phyloP scores from a whole-genome alignment of 2,797 vertebrate genomes.

The Synanceia verrucosa region DNA sequence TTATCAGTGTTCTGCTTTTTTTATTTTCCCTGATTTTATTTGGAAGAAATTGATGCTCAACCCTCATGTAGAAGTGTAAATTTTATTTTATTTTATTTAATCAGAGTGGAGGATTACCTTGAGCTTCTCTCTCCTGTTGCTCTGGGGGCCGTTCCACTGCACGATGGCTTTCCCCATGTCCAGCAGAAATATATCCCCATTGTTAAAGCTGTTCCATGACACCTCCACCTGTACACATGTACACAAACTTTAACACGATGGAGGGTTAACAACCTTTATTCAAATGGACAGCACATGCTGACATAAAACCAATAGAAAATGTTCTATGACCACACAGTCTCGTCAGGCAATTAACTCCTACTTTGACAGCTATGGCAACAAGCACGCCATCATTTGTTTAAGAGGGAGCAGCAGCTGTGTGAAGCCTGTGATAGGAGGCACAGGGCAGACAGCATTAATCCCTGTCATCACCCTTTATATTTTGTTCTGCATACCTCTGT shows the following conservation, averaged over 20 bases:
- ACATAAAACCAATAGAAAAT: background rate
- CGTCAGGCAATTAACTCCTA: conserved; percentile 24
- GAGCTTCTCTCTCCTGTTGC: conserved; percentile 89
- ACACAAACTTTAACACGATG: background rate
- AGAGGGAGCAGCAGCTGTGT: conserved; percentile 34
- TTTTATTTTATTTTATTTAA: background rate
- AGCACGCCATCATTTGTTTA: conserved; percentile 31
- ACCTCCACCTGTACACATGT: conserved; percentile 81
- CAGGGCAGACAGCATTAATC: conserved; percentile 5
- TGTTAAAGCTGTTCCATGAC: conserved; percentile 92
- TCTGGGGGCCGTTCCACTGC: conserved; percentile 92
- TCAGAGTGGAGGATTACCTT: conserved; percentile 74
- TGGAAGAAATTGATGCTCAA: background rate
- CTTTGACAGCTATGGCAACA: conserved; percentile 38
- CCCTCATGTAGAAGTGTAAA: background rate
- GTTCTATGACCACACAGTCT: background rate
- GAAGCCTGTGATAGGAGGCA: conserved; percentile 38
- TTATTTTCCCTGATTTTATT: background rate
- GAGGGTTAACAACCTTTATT: background rate
- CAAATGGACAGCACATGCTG: background rate
- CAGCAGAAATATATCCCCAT: conserved; percentile 90
- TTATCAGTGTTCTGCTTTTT: no score
- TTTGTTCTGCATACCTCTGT: conserved; percentile 82
- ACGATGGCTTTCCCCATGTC: conserved; percentile 91
- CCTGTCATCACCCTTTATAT: background rate